phyloP scores from a whole-genome alignment of 1,140 invertebrate species.

The Sminthurides bifidus region DNA sequence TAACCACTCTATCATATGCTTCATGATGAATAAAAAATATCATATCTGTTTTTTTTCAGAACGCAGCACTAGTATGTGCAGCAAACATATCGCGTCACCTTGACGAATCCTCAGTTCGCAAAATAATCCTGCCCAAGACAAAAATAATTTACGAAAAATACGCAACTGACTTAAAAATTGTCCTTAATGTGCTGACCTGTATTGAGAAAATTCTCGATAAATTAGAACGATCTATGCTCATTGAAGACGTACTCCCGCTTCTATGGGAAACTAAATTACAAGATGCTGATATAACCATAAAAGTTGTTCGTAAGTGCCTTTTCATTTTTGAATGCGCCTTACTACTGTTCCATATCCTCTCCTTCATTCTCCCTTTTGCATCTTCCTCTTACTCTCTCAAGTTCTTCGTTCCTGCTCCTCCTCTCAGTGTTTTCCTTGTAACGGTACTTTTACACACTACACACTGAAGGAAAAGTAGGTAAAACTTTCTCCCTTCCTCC shows the following conservation, averaged over 20 bases:
- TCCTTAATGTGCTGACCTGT: conserved; percentile 61
- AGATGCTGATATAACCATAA: conserved; percentile 54
- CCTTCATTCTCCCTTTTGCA: too few relatives aligned
- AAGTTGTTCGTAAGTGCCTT: conserved; percentile 31
- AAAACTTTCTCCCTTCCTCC: too few relatives aligned
- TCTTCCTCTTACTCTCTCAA: too few relatives aligned
- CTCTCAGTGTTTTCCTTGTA: too few relatives aligned
- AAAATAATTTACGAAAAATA: conserved; percentile 79
- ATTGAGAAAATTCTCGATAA: conserved; percentile 66
- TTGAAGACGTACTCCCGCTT: conserved; percentile 83
- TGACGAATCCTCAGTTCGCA: conserved; percentile 66
- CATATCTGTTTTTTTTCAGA: too few relatives aligned
- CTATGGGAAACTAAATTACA: conserved; percentile 68
- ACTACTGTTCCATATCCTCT: not conserved
- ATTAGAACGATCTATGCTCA: conserved; percentile 73
- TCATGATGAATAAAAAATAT: conserved; percentile 7
- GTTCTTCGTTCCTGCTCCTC: too few relatives aligned
- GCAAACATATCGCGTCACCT: conserved; percentile 36
- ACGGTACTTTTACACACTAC: too few relatives aligned
- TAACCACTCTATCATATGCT: too few relatives aligned
- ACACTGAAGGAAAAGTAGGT: too few relatives aligned
- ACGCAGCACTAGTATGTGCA: conserved; percentile 77
- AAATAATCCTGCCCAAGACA: conserved; percentile 73
- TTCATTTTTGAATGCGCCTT: conserved; percentile 4
- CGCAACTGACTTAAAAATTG: conserved; percentile 59